Evolutionary conservation across 2,797 vertebrate species (phyloP), one percentile per base, ranked within the genome.

Genomic region (Allobates femoralis): DNA sequence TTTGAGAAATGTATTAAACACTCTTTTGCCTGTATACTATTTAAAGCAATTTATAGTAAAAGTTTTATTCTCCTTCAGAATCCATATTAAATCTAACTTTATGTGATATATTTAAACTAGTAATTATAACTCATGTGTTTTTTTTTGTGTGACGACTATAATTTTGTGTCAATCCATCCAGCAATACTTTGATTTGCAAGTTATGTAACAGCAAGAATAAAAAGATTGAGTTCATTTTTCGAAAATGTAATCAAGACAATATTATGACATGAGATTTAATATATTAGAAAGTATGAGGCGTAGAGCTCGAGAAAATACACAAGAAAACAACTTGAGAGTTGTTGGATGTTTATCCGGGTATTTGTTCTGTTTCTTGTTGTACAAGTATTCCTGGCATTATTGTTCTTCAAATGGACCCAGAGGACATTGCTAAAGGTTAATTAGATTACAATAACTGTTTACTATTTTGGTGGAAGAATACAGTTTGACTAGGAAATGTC

Each of bases 381-480:
- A 73, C 37, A 73, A 73, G 69, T 46, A n/a, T 73, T 73, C 1
- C 21, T 46, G 69, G 69, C 11, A 46, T 10, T 46, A 46, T 11
- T 73, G 69, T 46, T n/a, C 37, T 14, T 46, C 69, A n/a, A 53
- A 77, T 28, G 50, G 53, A 77, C 74, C 30, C 46, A 51, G 46
- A 77, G 74, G 46, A 77, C 53, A 28, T 32, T 30, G 50, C 46
- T 77, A 51, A 77, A 51, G 46, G 53, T 77, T 77, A 28, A 56
- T 77, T 53, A 55, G 74, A 28, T 77, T 51, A 75, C 50, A 77
- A 53, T 28, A 55, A 32, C 26, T 30, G 74, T 77, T 51, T 77
- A 28, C 74, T 73, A 67, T 41, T 41, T 73, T 46, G 41, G 37
- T 41, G 69, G 37, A 73, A 73, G 28, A 34, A 32, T 32, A 5